phyloP scores from a whole-genome alignment of 2,797 vertebrate genomes.

The Benthosema pterotum region DNA sequence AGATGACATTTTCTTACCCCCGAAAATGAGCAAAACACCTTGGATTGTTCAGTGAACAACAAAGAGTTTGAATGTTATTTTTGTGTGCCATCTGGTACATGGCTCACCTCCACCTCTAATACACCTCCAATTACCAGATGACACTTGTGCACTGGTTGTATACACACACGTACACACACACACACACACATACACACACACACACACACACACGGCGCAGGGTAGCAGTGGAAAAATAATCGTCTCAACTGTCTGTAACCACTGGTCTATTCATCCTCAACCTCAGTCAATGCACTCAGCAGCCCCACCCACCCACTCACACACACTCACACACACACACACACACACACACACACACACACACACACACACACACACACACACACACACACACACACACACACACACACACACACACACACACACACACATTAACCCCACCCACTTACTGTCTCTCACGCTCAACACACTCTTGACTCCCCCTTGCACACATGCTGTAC shows the following conservation, averaged over 20 bases:
- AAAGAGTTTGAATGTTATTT: no score
- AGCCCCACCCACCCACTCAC: conserved; percentile 64
- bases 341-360: conserved; percentile 9
- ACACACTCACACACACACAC: conserved; percentile 19
- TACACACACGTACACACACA: conserved; percentile 1
- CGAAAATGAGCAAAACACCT: no score
- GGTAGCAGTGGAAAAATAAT: conserved; percentile 66
- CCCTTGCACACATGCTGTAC: conserved; percentile 1
- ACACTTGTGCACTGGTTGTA: no score
- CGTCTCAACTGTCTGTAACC: conserved; percentile 76
- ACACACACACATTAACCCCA: conserved; percentile 1
- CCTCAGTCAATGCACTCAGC: conserved; percentile 65
- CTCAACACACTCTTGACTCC: neutral
- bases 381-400: conserved; percentile 4
- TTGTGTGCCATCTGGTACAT: no score
- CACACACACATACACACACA: conserved; percentile 26
- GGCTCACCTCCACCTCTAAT: no score
- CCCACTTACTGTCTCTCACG: neutral
- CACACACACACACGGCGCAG: conserved; percentile 38
- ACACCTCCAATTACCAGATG: no score
- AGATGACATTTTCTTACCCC: no score
- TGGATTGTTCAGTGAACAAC: no score
- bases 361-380: conserved; percentile 10
- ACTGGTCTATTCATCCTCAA: conserved; percentile 69
- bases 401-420: conserved; percentile 5